These are phyloP conservation scores for Drosophila willistoni DNA, from an alignment of 1,140 invertebrate genomes.

Conservation along the genomic window DNA sequence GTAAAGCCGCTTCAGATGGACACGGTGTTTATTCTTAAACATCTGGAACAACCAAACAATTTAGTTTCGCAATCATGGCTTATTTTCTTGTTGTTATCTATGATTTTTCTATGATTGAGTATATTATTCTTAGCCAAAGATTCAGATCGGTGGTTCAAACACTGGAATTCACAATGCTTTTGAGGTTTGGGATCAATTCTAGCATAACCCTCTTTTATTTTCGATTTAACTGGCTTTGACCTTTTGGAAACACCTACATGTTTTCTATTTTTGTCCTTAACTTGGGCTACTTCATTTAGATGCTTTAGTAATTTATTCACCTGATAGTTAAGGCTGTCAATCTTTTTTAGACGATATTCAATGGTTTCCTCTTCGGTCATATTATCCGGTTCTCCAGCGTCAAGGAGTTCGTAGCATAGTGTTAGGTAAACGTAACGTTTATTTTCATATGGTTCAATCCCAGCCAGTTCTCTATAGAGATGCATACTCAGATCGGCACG, in stretches of 20 bases:
- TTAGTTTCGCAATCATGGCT: too few relatives aligned
- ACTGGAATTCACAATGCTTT: too few relatives aligned
- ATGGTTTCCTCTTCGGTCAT: neutral
- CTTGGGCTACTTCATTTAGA: neutral
- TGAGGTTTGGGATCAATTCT: neutral
- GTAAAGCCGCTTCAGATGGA: too few relatives aligned
- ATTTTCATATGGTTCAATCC: conserved; percentile 5
- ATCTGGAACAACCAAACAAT: too few relatives aligned
- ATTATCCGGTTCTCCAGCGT: neutral
- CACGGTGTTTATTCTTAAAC: too few relatives aligned
- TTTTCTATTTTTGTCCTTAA: neutral
- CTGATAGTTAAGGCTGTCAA: conserved; percentile 16
- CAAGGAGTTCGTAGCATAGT: conserved; percentile 36
- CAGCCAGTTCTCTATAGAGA: conserved; percentile 32
- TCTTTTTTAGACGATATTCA: neutral
- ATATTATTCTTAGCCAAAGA: neutral
- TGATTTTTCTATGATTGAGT: too few relatives aligned
- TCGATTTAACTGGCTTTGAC: neutral
- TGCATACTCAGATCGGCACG: conserved; percentile 31
- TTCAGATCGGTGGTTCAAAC: neutral
- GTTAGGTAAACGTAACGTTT: conserved; percentile 7
- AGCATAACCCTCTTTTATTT: neutral
- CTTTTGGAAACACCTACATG: neutral
- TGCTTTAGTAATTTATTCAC: neutral
- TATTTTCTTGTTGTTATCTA: too few relatives aligned